Conservation (phyloP, 1,140 invertebrate species). For the Palaemon carinicauda region DNA sequence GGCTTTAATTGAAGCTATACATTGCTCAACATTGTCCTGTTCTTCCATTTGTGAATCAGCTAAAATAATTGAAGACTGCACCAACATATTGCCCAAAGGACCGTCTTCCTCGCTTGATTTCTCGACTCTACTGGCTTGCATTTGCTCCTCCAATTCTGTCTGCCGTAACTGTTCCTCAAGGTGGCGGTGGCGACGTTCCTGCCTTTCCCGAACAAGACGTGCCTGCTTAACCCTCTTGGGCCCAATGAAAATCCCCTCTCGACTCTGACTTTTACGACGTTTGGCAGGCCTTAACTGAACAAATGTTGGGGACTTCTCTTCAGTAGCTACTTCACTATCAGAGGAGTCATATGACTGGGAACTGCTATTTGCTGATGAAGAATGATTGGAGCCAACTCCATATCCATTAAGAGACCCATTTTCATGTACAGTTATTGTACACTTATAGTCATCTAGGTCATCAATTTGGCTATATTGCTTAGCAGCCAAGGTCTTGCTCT, state of each 20-base stretch:
- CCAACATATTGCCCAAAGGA: conserved; percentile 56
- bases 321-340: conserved; percentile 48
- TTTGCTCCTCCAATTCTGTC: conserved; percentile 56
- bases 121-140: conserved; percentile 48
- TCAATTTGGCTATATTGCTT: conserved; percentile 53
- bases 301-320: conserved; percentile 54
- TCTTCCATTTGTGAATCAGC: conserved; percentile 56
- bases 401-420: conserved; percentile 57
- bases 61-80: conserved; percentile 57
- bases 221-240: conserved; percentile 58
- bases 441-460: conserved; percentile 54
- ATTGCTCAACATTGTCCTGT: conserved; percentile 54
- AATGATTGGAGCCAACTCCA: conserved; percentile 36
- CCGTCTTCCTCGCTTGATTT: conserved; percentile 51
- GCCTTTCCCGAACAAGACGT: conserved; percentile 51
- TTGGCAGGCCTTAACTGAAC: conserved; percentile 54
- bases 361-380: conserved; percentile 15
- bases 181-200: conserved; percentile 50
- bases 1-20: conserved; percentile 57
- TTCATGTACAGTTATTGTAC: conserved; percentile 54
- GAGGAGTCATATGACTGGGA: conserved; percentile 48
- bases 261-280: conserved; percentile 45
- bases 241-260: conserved; percentile 55
- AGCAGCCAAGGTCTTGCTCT: conserved; percentile 52
- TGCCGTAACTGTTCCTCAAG: conserved; percentile 57